Evolutionary conservation across 2,113 vertebrate species (phyloP), one percentile per base, ranked within the genome.

Genomic region (Muntiacus muntjak): DNA sequence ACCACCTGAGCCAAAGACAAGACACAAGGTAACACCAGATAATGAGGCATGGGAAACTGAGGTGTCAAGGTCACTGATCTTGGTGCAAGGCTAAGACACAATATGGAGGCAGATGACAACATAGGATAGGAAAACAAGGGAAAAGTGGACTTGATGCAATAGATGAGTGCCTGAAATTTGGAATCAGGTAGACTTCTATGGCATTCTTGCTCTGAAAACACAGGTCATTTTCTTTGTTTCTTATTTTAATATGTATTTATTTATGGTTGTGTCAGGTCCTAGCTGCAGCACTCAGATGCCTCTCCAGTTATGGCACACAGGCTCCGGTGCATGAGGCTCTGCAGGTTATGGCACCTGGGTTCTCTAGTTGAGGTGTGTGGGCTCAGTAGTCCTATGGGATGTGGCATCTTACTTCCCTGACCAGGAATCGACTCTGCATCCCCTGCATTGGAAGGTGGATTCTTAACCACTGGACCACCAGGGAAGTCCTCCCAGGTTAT

Each of bases 71-170:
- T 52, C 55, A 58, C 6, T 5, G 28, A 40, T 15, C 43, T 0
- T 1, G 19, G 54, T 21, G 40, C 52, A 54, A 50, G 47, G 16
- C 23, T 58, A 71, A 79, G 58, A 33, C 19, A 21, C 57, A 54
- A 2, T 2, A 1, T 8, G 60, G 36, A 84, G n/a, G 8, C 0
- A 0, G 23, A 21, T 50, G 26, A 67, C 6, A 43, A 43, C 1
- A 17, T 21, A 81, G 15, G 12, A 14, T 7, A 47, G 21, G 47
- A 82, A 6, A 15, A 7, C 6, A 5, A 55, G 1, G 25, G 33
- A 55, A 54, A 33, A 40, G 55, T 4, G 26, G 43, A 11, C 7
- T 43, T 47, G 6, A 9, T 5, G 3, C 17, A 2, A 6, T 0
- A 58, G 33, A 45, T 28, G 28, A 50, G 7, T 3, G 2, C 5